Percentiles rank a stretch among this genome's conserved stretches.
phyloP scores from a whole-genome alignment of 2,797 vertebrate species.

The Myripristis jacobus region DNA sequence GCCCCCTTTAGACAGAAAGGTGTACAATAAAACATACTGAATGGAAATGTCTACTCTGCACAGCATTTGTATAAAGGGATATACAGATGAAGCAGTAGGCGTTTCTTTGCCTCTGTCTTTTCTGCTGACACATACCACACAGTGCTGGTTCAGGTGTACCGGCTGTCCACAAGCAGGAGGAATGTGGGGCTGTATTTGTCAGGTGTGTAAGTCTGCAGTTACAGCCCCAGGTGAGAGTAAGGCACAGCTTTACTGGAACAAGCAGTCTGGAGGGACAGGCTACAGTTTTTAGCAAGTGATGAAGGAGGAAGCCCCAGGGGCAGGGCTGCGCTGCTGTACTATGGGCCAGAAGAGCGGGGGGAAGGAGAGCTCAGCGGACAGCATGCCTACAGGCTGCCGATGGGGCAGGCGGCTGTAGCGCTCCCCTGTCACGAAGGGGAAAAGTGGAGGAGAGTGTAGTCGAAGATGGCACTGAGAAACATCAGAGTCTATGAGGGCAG shows the following conservation, averaged over 20 bases:
- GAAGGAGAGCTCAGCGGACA: slow-evolving; percentile 71
- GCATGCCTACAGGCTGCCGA: slow-evolving; percentile 69
- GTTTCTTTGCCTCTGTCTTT: slow-evolving; percentile 14
- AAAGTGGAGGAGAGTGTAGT: slow-evolving; percentile 66
- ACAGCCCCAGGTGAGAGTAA: slow-evolving; percentile 72
- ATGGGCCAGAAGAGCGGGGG: slow-evolving; percentile 79
- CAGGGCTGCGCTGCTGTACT: slow-evolving; percentile 70
- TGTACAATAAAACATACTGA: slow-evolving; percentile 22
- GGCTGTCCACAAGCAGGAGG: slow-evolving; percentile 1
- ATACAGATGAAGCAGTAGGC: not conserved
- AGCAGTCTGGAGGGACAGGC: slow-evolving; percentile 70
- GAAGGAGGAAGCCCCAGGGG: slow-evolving; percentile 48
- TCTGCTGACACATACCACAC: slow-evolving; percentile 10
- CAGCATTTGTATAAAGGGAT: slow-evolving; percentile 3
- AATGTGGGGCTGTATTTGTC: not conserved
- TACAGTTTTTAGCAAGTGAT: slow-evolving; percentile 69
- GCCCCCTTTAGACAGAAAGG: slow-evolving; percentile 9
- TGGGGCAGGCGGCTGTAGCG: slow-evolving; percentile 59
- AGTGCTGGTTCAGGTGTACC: slow-evolving; percentile 13
- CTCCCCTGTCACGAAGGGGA: slow-evolving; percentile 70
- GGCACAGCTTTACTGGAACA: slow-evolving; percentile 63
- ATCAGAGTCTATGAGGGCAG: slow-evolving; percentile 52
- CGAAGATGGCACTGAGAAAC: slow-evolving; percentile 42
- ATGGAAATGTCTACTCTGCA: slow-evolving; percentile 12
- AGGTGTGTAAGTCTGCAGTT: slow-evolving; percentile 26